Percentiles rank a stretch among this genome's conserved stretches.
These are phyloP conservation scores for Meteorus cinctellus DNA, from an alignment of 2,888 invertebrate species.

Conservation along the genomic window DNA sequence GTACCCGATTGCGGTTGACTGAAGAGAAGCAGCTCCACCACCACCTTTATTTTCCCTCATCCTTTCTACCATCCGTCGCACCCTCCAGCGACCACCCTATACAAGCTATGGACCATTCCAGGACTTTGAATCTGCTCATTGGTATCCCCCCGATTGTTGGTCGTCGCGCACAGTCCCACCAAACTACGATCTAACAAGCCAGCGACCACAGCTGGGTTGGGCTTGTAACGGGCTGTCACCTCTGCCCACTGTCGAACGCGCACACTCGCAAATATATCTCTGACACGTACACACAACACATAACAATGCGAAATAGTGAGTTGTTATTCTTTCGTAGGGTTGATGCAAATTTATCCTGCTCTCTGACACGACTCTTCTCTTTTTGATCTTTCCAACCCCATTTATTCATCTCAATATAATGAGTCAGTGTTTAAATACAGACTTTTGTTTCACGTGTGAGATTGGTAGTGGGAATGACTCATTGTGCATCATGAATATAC, in stretches of 20 bases:
- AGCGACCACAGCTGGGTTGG: slow-evolving; percentile 65
- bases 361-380: not conserved
- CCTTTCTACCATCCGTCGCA: slow-evolving; percentile 17
- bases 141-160: not conserved
- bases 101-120: not conserved
- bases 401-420: not conserved
- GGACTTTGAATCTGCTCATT: not conserved
- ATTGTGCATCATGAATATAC: not conserved
- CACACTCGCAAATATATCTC: not conserved
- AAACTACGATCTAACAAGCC: slow-evolving; percentile 67
- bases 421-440: not conserved
- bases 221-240: slow-evolving; percentile 60
- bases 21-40: slow-evolving; percentile 60
- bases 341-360: not conserved
- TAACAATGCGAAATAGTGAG: not conserved
- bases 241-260: slow-evolving; percentile 53
- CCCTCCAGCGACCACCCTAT: not conserved
- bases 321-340: not conserved
- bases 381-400: not conserved
- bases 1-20: slow-evolving; percentile 67
- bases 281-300: not conserved
- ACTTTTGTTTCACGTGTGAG: not conserved
- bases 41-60: slow-evolving; percentile 16
- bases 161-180: slow-evolving; percentile 48
- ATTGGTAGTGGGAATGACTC: not conserved